Percentiles rank a stretch among this genome's conserved stretches.
phyloP scores from a whole-genome alignment of 2,113 vertebrate genomes.

The Sinosuthora webbiana region DNA sequence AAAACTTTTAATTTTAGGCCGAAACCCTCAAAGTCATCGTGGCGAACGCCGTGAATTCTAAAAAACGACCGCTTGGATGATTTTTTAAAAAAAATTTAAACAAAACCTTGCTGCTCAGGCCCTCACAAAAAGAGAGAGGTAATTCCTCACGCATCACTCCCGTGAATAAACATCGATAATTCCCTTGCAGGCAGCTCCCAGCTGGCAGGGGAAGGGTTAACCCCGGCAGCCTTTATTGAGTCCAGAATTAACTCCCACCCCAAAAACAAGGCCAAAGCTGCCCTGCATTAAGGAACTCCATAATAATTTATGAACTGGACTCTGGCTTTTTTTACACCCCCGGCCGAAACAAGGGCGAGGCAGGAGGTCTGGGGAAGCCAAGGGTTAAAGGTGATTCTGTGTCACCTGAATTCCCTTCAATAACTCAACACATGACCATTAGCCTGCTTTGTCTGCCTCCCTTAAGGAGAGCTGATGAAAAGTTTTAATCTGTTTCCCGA shows the following conservation, averaged over 20 bases:
- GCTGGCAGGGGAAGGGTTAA: constrained; percentile 18
- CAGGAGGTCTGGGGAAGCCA: constrained; percentile 63
- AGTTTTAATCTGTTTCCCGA: constrained; percentile 62
- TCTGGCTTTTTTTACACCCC: constrained; percentile 46
- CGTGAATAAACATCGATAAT: fast-evolving
- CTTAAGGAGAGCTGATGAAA: constrained; percentile 62
- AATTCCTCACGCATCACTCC: fast-evolving
- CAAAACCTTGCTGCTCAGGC: background rate
- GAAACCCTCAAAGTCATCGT: background rate
- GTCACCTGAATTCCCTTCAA: constrained; percentile 61
- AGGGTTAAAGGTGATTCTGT: constrained; percentile 64
- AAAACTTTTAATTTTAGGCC: background rate
- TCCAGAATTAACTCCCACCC: constrained; percentile 11
- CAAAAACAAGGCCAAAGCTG: constrained; percentile 53
- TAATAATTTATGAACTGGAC: constrained; percentile 70
- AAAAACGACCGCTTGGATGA: background rate
- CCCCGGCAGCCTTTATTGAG: constrained; percentile 1
- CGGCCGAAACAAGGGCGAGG: constrained; percentile 41
- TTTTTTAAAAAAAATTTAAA: fast-evolving
- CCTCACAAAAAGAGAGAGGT: background rate
- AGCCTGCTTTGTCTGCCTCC: constrained; percentile 63
- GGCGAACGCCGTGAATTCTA: fast-evolving
- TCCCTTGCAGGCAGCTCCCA: background rate
- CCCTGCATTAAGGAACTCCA: constrained; percentile 48
- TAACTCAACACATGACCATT: constrained; percentile 72